A percentile compares a stretch with the other conserved stretches of the same genome.
These are phyloP conservation scores for Aurelia sp. DNA, from an alignment of 30 jellyfish, hydroid and myxozoan genomes.

Conservation along the genomic window DNA sequence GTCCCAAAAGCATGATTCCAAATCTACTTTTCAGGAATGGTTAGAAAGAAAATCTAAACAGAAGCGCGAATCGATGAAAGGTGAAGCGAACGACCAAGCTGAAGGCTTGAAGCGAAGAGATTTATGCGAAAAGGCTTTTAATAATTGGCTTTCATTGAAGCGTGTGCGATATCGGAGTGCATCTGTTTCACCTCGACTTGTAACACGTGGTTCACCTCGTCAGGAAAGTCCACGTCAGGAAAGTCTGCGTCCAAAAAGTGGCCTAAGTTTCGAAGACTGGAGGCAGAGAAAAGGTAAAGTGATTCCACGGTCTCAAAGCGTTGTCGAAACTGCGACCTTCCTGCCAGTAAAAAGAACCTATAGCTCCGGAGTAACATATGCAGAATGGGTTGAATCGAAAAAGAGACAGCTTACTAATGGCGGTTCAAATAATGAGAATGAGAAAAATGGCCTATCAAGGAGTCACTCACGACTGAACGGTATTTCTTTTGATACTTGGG, in stretches of 20 bases:
- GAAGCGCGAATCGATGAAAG: conserved; percentile 20
- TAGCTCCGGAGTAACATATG: conserved; percentile 42
- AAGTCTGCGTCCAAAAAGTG: conserved; percentile 31
- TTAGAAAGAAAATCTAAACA: conserved; percentile 45
- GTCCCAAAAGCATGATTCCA: neutral
- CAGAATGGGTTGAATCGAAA: conserved; percentile 61
- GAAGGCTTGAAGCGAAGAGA: conserved; percentile 25
- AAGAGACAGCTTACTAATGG: neutral
- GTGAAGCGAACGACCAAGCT: neutral
- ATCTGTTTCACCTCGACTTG: conserved; percentile 38
- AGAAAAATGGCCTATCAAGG: neutral
- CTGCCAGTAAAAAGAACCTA: conserved; percentile 22
- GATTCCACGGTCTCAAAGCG: conserved; percentile 42
- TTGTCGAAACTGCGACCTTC: conserved; percentile 14
- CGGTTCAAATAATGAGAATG: neutral
- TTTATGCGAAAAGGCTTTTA: conserved; percentile 27
- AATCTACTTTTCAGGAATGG: conserved; percentile 68
- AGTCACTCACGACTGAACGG: conserved; percentile 21
- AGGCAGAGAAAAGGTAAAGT: conserved; percentile 30
- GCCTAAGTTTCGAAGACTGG: conserved; percentile 61
- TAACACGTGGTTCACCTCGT: too few species aligned
- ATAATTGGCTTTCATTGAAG: conserved; percentile 54
- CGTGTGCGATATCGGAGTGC: conserved; percentile 24
- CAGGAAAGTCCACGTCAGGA: neutral
- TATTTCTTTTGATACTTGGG: conserved; percentile 50